A percentile compares a stretch with the other conserved stretches of the same genome.
Evolutionary conservation across 2,888 invertebrate species (phyloP).

Genomic region (Leptinotarsa tumamoca): DNA sequence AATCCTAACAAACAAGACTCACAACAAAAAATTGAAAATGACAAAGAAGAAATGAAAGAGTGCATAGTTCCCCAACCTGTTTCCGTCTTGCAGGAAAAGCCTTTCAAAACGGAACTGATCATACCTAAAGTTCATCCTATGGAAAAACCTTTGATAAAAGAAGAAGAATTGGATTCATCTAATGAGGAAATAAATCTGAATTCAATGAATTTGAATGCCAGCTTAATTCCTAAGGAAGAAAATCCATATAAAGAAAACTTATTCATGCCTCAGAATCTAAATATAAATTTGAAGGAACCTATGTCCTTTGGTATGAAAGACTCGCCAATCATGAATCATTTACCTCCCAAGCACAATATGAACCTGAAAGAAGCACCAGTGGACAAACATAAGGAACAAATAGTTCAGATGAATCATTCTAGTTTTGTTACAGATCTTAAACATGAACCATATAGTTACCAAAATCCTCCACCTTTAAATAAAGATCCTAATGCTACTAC

Average conservation of each 20-base stretch:
- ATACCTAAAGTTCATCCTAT: slow-evolving; percentile 72
- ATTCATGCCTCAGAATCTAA: slow-evolving; percentile 57
- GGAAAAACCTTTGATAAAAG: slow-evolving; percentile 67
- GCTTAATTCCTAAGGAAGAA: slow-evolving; percentile 46
- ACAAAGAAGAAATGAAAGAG: slow-evolving; percentile 56
- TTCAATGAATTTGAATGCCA: slow-evolving; percentile 48
- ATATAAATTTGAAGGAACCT: slow-evolving; percentile 54
- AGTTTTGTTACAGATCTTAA: slow-evolving; percentile 56
- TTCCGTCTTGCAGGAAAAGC: slow-evolving; percentile 57
- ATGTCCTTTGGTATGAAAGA: slow-evolving; percentile 61
- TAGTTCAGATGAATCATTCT: slow-evolving; percentile 59
- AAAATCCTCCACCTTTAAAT: slow-evolving; percentile 32
- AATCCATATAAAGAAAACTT: slow-evolving; percentile 42
- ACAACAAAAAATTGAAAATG: slow-evolving; percentile 35
- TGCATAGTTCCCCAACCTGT: slow-evolving; percentile 51
- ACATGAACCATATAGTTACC: slow-evolving; percentile 52
- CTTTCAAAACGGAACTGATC: slow-evolving; percentile 73
- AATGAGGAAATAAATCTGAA: slow-evolving; percentile 58
- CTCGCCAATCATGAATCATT: slow-evolving; percentile 51
- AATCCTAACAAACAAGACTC: slow-evolving; percentile 51
- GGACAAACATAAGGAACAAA: slow-evolving; percentile 57
- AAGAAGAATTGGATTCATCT: slow-evolving; percentile 62
- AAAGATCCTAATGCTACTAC: slow-evolving; percentile 48
- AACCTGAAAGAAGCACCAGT: slow-evolving; percentile 56
- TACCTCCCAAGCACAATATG: slow-evolving; percentile 54